phyloP scores from a whole-genome alignment of 2,113 vertebrate genomes.

The Carollia perspicillata region DNA sequence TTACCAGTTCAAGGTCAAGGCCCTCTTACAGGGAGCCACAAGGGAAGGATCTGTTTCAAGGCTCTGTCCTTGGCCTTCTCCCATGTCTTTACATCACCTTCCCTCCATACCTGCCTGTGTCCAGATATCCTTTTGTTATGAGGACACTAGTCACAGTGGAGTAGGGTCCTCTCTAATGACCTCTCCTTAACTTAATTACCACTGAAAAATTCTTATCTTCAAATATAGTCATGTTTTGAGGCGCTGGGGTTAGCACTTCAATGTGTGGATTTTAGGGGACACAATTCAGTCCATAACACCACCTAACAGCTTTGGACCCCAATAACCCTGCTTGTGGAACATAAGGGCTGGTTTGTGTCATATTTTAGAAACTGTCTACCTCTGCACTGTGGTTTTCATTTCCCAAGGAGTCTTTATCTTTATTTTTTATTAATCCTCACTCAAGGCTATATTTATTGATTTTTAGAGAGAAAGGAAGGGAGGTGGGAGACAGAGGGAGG shows the following conservation, averaged over 20 bases:
- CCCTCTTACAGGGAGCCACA: rapidly evolving
- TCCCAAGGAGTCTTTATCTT: neutral
- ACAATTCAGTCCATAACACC: neutral
- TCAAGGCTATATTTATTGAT: too few relatives aligned
- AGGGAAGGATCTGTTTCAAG: neutral
- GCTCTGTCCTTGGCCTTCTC: neutral
- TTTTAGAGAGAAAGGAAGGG: too few relatives aligned
- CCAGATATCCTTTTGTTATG: neutral
- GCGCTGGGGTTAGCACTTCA: neutral
- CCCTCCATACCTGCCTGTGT: neutral
- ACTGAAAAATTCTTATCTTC: neutral
- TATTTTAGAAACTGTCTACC: neutral
- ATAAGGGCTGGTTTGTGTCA: neutral
- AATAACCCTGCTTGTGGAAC: neutral
- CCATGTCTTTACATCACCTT: neutral
- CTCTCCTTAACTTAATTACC: neutral
- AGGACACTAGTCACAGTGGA: neutral
- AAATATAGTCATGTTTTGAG: neutral
- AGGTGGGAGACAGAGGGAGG: too few relatives aligned
- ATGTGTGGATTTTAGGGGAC: neutral
- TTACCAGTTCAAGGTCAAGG: neutral
- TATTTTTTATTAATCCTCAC: neutral
- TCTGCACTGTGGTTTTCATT: neutral
- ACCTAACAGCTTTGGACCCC: neutral
- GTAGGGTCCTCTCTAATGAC: neutral